Evolutionary conservation across 2,113 vertebrate species (phyloP), one percentile per base, ranked within the genome.

Genomic region (Acanthisitta chloris): DNA sequence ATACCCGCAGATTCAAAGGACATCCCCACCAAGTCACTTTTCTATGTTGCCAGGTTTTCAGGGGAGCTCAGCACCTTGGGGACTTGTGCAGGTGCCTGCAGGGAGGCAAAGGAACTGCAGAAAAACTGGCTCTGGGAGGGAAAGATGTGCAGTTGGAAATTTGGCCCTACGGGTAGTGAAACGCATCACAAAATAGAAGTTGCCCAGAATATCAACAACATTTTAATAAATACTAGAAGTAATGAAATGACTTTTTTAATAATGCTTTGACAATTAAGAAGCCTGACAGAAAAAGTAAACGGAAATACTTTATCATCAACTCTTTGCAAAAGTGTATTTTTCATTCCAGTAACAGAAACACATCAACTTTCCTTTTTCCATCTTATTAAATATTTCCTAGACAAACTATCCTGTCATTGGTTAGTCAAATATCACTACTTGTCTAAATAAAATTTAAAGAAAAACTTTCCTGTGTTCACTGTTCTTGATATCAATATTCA

Each of bases 281-380:
- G 48, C 83, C 89, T 79, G 70, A 94, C 88, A 91, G 83, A 95
- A 96, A 92, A 57, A 91, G 77, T 91, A 94, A 88, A 34, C 2
- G 7, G 65, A 91, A 92, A 91, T 24, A 55, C 25, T 92, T 91
- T n/a, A 88, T 77, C 74, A 90, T 34, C 55, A 84, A 52, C 40
- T 55, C 65, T 79, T 81, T 49, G 66, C 51, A 92, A 86, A 95
- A 67, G n/a, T 0, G 0, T 73, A 33, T 54, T 94, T 94, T 92
- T 90, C 84, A 87, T 89, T 84, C 62, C 91, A 94, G 36, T 40
- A 78, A 51, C 91, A 79, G 43, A 87, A 92, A 78, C 45, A 89
- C 65, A 87, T 40, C 40, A 57, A 67, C 57, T 79, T 87, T 89
- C 57, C 26, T 91, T 94, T 70, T 95, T 65, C 57, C 52, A 52